Evolutionary conservation across 2,113 vertebrate species (phyloP), one percentile per base, ranked within the genome.

Genomic region (Lophura nycthemera): DNA sequence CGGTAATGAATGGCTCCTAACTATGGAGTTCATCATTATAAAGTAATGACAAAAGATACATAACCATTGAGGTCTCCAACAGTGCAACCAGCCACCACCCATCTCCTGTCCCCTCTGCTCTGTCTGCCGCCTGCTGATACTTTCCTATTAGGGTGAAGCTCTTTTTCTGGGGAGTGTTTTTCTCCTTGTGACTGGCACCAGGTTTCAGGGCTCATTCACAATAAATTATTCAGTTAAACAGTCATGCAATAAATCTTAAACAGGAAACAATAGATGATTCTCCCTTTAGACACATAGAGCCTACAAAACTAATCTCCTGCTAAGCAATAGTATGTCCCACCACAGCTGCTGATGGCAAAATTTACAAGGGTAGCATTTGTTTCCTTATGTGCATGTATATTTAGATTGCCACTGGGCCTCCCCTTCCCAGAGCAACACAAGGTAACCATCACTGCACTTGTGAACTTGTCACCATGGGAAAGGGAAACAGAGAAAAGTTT

Each of bases 1-100:
- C 20, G 24, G 74, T 96, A 97, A 98, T 93, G 97, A 98, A 97
- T 90, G 97, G 93, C 94, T 96, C 89, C 90, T 97, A 97, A 97
- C 11, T 60, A 97, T 0, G 2, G 95, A 45, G 89, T 95, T 95
- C 95, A 88, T 97, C 45, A 50, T 96, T 95, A 91, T 63, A 57
- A 90, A 95, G 93, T 78, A 86, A 97, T 89, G 96, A 86, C 95
- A 95, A 90, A 93, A 91, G 93, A 88, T 22, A 78, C 87, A 78
- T 66, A 95, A 59, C 78, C 66, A 25, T 19, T 1, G 69, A 88
- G 91, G 96, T 77, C 93, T 95, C 85, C 88, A 30, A 13, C 65
- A 52, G 91, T 30, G 87, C 84, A 63, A 60, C 63, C 94, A 95
- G 48, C 83, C 79, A 8, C 83, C 90, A 75, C 69, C 88, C 89